Evolutionary conservation across 2,797 vertebrate species (phyloP).

Genomic region (Balearica regulorum): DNA sequence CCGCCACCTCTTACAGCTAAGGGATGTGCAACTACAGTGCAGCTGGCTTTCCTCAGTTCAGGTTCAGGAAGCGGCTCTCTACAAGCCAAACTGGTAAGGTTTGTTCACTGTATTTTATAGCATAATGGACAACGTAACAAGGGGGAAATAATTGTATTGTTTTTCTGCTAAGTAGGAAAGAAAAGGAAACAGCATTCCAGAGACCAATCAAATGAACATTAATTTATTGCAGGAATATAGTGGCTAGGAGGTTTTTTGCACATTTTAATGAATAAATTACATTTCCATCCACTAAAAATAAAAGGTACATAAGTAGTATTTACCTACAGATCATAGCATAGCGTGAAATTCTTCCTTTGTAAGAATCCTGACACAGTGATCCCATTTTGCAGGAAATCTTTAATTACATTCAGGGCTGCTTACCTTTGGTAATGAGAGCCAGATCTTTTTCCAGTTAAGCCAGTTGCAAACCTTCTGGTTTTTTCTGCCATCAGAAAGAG

Average conservation of each 20-base stretch:
- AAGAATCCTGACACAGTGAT: background rate
- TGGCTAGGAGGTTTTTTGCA: background rate
- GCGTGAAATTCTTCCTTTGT: background rate
- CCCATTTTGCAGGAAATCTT: background rate
- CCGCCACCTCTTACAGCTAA: background rate
- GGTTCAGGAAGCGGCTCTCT: background rate
- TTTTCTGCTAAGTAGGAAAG: constrained; percentile 9
- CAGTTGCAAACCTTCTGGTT: background rate
- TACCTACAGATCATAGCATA: background rate
- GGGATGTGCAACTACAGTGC: background rate
- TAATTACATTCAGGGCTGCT: background rate
- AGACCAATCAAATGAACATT: background rate
- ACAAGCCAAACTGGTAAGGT: background rate
- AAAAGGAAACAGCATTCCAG: constrained; percentile 5
- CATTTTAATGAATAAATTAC: background rate
- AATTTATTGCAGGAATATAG: background rate
- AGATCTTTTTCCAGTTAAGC: constrained; percentile 5
- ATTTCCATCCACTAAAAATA: background rate
- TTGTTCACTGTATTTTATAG: background rate
- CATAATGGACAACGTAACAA: background rate
- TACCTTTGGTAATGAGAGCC: constrained; percentile 8
- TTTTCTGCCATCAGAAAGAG: background rate
- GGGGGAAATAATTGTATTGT: background rate
- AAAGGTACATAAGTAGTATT: background rate
- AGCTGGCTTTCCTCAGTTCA: background rate